A percentile compares a stretch with the other conserved stretches of the same genome.
Conservation (phyloP, 2,113 vertebrate species). For the Anarhynchus alexandrinus region DNA sequence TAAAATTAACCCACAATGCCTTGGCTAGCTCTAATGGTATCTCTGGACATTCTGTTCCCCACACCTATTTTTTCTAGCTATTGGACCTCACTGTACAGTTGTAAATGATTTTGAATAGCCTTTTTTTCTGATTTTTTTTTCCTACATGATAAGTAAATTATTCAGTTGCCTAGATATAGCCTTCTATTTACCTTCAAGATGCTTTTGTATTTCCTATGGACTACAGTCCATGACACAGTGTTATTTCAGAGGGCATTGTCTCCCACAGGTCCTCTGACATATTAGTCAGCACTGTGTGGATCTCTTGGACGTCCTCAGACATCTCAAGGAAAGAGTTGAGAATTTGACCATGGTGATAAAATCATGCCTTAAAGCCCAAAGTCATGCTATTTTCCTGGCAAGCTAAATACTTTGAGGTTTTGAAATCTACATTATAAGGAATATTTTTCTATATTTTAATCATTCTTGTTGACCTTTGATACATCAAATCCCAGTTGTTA, state of each 20-base stretch:
- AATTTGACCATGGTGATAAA: not conserved
- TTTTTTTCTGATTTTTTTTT: not conserved
- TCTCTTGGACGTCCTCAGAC: not conserved
- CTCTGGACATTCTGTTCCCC: not conserved
- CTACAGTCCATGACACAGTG: not conserved
- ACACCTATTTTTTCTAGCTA: not conserved
- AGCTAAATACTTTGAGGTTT: not conserved
- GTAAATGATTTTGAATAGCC: not conserved
- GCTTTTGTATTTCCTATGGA: not conserved
- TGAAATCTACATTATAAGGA: not conserved
- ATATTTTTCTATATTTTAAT: not conserved
- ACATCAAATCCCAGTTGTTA: not conserved
- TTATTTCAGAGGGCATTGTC: not conserved
- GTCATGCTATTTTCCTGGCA: not conserved
- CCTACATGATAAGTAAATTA: not conserved
- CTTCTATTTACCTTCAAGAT: not conserved
- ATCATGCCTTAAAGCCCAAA: not conserved
- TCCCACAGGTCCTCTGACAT: not conserved
- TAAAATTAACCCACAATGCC: not conserved
- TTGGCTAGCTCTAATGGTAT: not conserved
- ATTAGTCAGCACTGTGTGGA: accelerated
- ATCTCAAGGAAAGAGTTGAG: not conserved
- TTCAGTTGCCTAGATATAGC: not conserved
- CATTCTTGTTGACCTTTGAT: not conserved
- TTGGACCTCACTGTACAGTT: not conserved